A percentile compares a stretch with the other conserved stretches of the same genome.
phyloP scores from a whole-genome alignment of 2,113 vertebrate genomes.

The Ictidomys tridecemlineatus region DNA sequence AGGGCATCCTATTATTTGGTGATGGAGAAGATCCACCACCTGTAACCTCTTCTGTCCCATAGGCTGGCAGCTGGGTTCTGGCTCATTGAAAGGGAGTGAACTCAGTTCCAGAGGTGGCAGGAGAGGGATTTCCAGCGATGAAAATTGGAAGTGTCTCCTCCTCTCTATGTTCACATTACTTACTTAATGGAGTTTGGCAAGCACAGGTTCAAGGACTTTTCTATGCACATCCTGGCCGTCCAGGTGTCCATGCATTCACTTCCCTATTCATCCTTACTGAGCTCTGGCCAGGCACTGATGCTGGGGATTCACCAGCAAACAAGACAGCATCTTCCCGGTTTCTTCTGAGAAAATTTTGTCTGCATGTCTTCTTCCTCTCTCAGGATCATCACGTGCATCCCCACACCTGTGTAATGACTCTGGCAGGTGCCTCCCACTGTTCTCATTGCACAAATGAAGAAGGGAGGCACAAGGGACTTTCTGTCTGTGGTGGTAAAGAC shows the following conservation, averaged over 20 bases:
- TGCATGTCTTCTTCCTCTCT: background rate
- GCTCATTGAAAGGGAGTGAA: background rate
- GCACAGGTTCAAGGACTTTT: constrained; percentile 51
- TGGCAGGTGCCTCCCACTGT: background rate
- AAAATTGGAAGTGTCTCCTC: background rate
- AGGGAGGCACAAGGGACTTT: background rate
- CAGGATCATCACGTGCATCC: background rate
- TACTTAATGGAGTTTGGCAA: constrained; percentile 32
- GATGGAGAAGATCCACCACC: background rate
- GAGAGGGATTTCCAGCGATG: background rate
- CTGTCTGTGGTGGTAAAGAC: background rate
- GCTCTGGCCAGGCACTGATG: background rate
- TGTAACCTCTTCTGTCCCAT: fast-evolving
- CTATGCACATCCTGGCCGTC: background rate
- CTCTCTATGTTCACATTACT: background rate
- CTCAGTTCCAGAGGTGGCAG: background rate
- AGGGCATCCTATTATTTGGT: background rate
- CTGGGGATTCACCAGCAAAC: background rate
- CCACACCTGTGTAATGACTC: background rate
- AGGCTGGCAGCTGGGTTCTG: fast-evolving
- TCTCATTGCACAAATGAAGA: background rate
- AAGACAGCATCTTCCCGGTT: background rate
- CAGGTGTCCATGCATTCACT: background rate
- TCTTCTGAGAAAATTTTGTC: background rate
- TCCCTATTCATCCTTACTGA: background rate